A percentile compares a stretch with the other conserved stretches of the same genome.
Evolutionary conservation across 2,888 invertebrate genomes (phyloP).

Genomic region (Ochlodes sylvanus): DNA sequence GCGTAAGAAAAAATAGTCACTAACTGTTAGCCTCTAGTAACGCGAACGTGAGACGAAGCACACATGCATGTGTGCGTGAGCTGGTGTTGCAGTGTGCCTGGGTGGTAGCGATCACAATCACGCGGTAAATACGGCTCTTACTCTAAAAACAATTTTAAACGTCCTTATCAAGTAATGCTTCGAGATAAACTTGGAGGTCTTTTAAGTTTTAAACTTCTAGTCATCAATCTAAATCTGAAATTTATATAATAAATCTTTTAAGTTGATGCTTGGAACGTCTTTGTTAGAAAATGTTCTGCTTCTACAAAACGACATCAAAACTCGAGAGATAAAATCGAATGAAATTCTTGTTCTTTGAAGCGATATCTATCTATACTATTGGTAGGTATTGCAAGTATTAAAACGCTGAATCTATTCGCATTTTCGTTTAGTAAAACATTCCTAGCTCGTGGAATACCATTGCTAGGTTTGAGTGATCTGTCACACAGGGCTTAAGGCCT

Average conservation of each 20-base stretch:
- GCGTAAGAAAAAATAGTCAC: no score
- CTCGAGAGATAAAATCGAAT: not conserved
- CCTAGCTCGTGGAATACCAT: no score
- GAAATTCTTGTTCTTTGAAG: constrained; percentile 2
- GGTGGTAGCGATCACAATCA: no score
- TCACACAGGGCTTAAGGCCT: no score
- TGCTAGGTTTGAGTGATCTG: no score
- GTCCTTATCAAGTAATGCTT: no score
- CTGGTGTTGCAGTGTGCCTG: no score
- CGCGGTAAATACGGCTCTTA: no score
- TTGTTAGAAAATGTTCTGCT: not conserved
- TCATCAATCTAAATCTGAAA: constrained; percentile 9
- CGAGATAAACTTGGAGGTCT: not conserved
- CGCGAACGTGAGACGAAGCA: no score
- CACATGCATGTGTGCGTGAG: no score
- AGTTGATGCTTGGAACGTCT: not conserved
- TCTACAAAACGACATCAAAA: not conserved
- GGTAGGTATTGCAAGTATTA: not conserved
- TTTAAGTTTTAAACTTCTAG: not conserved
- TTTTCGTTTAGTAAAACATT: not conserved
- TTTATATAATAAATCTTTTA: constrained; percentile 5
- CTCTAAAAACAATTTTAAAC: no score
- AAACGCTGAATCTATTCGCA: not conserved
- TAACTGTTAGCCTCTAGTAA: no score
- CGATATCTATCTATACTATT: not conserved